These are phyloP conservation scores for Dipodomys spectabilis DNA, from an alignment of 2,113 vertebrate genomes.

Conservation along the genomic window DNA sequence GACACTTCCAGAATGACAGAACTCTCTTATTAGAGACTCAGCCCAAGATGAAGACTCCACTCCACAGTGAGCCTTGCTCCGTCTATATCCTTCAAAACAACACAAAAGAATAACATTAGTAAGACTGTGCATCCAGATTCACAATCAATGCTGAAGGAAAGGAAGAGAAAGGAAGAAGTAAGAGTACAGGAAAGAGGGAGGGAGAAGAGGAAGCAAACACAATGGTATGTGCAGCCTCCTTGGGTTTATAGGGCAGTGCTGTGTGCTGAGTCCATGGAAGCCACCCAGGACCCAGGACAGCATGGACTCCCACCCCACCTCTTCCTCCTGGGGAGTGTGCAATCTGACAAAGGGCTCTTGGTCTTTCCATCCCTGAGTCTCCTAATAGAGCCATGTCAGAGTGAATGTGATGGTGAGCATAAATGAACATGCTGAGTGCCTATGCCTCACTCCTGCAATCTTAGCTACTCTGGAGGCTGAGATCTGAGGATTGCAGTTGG, in stretches of 20 bases:
- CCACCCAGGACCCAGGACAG: accelerated
- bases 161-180: no score
- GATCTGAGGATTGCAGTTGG: no score
- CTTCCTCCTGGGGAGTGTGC: accelerated
- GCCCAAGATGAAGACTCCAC: background rate
- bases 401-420: background rate
- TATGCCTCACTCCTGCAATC: no score
- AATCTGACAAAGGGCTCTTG: background rate
- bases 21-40: background rate
- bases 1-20: background rate
- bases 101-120: background rate
- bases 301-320: background rate
- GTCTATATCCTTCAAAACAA: background rate
- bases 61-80: background rate
- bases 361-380: background rate
- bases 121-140: background rate
- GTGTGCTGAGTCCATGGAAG: accelerated
- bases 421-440: background rate
- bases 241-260: accelerated
- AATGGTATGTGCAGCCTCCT: accelerated
- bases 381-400: background rate
- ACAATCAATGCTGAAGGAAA: background rate
- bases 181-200: background rate
- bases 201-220: background rate
- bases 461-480: no score